Conservation (phyloP, 2,888 invertebrate species). For the Glaucopsyche alexis region DNA sequence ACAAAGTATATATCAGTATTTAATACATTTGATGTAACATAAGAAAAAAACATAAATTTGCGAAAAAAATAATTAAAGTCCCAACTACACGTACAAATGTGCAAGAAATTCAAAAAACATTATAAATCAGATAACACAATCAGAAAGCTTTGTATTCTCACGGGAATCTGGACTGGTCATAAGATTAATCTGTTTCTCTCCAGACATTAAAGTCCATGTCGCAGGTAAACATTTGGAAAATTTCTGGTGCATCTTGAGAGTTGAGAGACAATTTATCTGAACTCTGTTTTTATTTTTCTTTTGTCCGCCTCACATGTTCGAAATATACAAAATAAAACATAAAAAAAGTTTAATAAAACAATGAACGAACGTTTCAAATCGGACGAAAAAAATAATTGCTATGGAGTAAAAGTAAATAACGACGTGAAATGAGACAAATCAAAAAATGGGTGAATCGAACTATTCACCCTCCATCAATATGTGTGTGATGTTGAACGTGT, state of each 20-base stretch:
- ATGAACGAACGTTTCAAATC: too few relatives aligned
- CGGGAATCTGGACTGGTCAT: conserved; percentile 18
- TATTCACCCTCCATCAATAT: too few relatives aligned
- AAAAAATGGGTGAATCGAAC: too few relatives aligned
- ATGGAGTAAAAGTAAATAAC: too few relatives aligned
- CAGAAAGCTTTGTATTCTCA: conserved; percentile 3
- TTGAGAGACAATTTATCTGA: conserved; percentile 5
- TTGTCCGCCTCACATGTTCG: not conserved
- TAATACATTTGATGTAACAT: too few relatives aligned
- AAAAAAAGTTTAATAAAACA: not conserved
- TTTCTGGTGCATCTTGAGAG: conserved; percentile 10
- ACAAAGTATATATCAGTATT: too few relatives aligned
- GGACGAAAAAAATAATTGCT: too few relatives aligned
- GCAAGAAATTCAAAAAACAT: not conserved
- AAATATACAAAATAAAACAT: not conserved
- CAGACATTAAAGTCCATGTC: conserved; percentile 12
- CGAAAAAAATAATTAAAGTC: not conserved
- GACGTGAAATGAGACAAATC: too few relatives aligned
- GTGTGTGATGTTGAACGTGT: not conserved
- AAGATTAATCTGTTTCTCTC: conserved; percentile 17
- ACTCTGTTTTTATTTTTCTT: not conserved
- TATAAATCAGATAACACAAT: conserved; percentile 15
- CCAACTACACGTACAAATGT: not conserved
- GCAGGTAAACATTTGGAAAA: conserved; percentile 22
- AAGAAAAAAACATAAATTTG: too few relatives aligned